phyloP scores from a whole-genome alignment of 2,113 vertebrate species.

The Mormyrus lacerda region DNA sequence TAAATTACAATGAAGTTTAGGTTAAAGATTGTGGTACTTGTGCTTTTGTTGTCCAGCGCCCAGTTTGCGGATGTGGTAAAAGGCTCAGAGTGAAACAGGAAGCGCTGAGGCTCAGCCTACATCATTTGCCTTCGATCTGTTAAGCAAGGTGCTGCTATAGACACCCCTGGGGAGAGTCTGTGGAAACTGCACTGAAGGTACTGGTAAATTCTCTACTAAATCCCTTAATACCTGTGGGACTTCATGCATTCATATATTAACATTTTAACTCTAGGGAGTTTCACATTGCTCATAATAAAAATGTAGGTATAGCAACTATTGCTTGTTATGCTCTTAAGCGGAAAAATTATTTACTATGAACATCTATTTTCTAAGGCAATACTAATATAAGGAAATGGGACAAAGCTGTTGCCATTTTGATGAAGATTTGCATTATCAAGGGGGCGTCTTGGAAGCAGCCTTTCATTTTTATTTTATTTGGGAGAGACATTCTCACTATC shows the following conservation, averaged over 20 bases:
- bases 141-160: neutral
- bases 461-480: neutral
- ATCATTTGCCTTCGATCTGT: neutral
- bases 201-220: neutral
- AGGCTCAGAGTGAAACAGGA: constrained; percentile 20
- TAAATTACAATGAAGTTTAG: neutral
- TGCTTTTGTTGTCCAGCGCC: constrained; percentile 12
- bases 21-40: neutral
- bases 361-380: neutral
- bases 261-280: neutral
- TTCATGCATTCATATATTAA: neutral
- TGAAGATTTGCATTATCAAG: neutral
- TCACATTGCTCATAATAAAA: neutral
- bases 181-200: neutral
- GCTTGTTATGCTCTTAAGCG: neutral
- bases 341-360: neutral
- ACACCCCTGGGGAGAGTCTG: neutral
- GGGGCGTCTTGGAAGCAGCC: neutral
- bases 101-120: neutral
- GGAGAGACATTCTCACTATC: neutral
- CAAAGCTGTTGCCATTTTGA: neutral
- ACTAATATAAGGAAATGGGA: neutral
- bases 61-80: constrained; percentile 15
- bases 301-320: neutral
- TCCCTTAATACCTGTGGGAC: neutral